Evolutionary conservation across 2,888 invertebrate species (phyloP), one percentile per base, ranked within the genome.

Genomic region (Parthenolecanium corni): DNA sequence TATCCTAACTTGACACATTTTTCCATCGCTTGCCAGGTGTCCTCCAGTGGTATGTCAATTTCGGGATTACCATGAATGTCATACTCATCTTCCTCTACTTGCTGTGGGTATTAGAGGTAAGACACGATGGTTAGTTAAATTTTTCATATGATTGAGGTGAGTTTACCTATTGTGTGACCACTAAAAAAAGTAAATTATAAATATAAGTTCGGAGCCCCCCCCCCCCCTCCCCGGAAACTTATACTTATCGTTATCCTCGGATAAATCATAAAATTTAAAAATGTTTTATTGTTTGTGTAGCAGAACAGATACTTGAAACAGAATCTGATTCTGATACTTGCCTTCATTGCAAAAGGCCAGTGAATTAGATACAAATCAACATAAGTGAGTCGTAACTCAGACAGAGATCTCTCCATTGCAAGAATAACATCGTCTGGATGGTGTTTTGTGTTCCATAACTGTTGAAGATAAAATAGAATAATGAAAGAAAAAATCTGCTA

Each of bases 321-420:
- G 3, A 42, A 42, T 38, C 38, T 46, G 24, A 23, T 38, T 6
- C n/a, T 18, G 20, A 36, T 20, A 47, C 20, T 49, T 58, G 64
- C 66, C 46, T 66, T 66, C 71, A 84, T 90, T 0, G 80, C 90
- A 71, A 87, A 80, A 0, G 94, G 94, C 92, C 92, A 94, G 73
- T 94, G 94, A 31, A 94, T 87, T 11, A 94, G 78, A 71, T 91
- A 94, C 40, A 93, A 77, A 74, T 94, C 92, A 54, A 95, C 70
- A 71, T 93, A 93, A 0, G 82, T 76, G 0, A 91, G 70, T 11
- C 82, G 81, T 14, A 95, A 78, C 73, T 87, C 81, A 18, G 78
- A 74, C n/a, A 94, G 73, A 0, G 87, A 82, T 58, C 77, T 76
- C 69, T 79, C 79, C 20, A 89, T 74, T 0, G 85, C 84, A 0